Evolutionary conservation across 2,888 invertebrate genomes (phyloP), one percentile per base, ranked within the genome.

Genomic region (Archips crataeganus): DNA sequence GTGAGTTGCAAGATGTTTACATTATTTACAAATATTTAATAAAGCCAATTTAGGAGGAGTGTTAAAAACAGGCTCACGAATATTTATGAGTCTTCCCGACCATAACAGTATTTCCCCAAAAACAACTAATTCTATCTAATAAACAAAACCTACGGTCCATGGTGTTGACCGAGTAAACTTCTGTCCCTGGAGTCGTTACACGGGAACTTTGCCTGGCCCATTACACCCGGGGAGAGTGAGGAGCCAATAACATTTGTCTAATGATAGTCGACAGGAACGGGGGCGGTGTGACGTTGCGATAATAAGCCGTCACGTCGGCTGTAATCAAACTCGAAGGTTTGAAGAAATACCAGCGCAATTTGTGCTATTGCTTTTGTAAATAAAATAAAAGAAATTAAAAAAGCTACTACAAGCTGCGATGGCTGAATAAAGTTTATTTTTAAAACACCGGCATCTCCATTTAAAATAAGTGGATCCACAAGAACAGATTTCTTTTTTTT

Each of bases 261-360:
- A 89, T 89, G 86, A 89, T 87, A 89, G 81, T 84, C 80, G 82
- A 84, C 85, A 87, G 87, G 85, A 84, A 87, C 85, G 79, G 70
- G 68, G 75, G 74, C 79, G 79, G 74, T 66, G 76, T 77, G 78
- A 75, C 78, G 79, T 32, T 5, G 10, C 23, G 3, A 10, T 11
- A 57, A 32, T 23, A 3, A 10, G 9, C 23, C 11, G 32, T 57
- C 32, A 57, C 32, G 32, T 8, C 11, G 2, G 57, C 11, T 4
- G 32, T 32, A 57, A 57, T 32, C 23, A 57, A 57, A 23, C 3
- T 57, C 11, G 11, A 54, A 54, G 6, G 39, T 39, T 39, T 6
- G 39, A 39, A 39, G 4, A 39, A 39, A 39, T 39, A 39, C 1
- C 3, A 5, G 5, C 6, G 6, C 6, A 39, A 39, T 1, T 39